A percentile compares a stretch with the other conserved stretches of the same genome.
Conservation (phyloP, 2,797 vertebrate genomes). For the Oophaga sylvatica region DNA sequence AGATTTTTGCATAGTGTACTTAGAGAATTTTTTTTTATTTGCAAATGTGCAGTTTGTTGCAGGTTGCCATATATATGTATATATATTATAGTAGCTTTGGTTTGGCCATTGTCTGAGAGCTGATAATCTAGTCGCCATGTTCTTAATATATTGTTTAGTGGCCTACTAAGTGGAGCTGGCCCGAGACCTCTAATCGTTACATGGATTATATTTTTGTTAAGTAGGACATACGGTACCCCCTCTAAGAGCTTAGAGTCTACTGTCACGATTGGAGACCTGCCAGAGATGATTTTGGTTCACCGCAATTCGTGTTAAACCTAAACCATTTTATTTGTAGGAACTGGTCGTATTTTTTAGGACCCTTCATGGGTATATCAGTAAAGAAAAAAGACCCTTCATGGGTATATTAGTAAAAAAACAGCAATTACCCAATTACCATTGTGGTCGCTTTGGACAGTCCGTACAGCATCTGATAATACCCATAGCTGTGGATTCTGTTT, state of each 20-base stretch:
- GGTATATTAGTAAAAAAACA: too few species aligned
- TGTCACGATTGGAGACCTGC: background rate
- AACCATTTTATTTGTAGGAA: background rate
- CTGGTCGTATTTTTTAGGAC: background rate
- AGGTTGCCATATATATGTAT: background rate
- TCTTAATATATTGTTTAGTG: background rate
- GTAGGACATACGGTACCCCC: background rate
- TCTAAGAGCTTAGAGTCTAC: background rate
- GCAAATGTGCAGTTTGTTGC: too few species aligned
- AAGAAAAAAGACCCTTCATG: background rate
- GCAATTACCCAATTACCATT: background rate
- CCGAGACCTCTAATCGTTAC: background rate
- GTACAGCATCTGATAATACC: background rate
- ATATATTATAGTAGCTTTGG: background rate
- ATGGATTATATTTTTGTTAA: background rate
- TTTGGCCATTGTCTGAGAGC: background rate
- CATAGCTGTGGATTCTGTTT: background rate
- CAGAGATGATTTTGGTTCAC: background rate
- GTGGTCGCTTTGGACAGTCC: background rate
- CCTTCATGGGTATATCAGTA: background rate
- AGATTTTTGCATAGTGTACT: background rate
- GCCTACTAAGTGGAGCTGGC: background rate
- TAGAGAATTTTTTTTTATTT: background rate
- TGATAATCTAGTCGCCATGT: background rate
- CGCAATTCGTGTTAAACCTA: background rate